phyloP scores from a whole-genome alignment of 1,140 invertebrate species.

The Solenopsis fugax region DNA sequence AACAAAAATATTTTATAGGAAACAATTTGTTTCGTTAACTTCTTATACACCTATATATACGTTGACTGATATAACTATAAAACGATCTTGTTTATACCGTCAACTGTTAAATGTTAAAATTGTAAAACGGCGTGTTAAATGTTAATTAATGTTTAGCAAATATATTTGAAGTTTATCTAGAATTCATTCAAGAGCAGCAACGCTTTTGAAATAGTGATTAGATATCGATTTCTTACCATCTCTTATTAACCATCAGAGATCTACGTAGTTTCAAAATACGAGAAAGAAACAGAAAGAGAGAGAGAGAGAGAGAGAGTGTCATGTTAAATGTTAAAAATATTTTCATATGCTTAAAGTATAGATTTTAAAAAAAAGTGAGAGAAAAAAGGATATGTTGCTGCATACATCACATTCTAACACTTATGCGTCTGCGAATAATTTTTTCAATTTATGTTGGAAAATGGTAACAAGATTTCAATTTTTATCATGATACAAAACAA shows the following conservation, averaged over 20 bases:
- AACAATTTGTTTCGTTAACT: background rate
- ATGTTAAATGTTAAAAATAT: constrained; percentile 31
- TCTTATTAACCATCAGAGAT: constrained; percentile 16
- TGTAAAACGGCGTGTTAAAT: background rate
- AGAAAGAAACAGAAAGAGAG: background rate
- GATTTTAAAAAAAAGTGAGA: background rate
- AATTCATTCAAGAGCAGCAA: constrained; percentile 9
- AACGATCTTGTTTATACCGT: background rate
- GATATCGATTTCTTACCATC: background rate
- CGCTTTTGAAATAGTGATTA: constrained; percentile 6
- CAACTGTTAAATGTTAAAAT: too few relatives aligned
- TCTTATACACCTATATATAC: background rate
- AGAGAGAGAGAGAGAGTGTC: background rate
- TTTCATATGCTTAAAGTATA: constrained; percentile 5
- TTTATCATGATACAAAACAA: constrained; percentile 25
- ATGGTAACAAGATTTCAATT: background rate
- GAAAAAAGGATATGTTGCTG: background rate
- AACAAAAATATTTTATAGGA: background rate
- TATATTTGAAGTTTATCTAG: background rate
- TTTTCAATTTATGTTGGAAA: constrained; percentile 23
- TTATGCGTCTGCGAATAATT: background rate
- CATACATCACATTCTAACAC: background rate
- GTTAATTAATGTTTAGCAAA: constrained; percentile 37
- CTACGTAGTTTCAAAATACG: background rate
- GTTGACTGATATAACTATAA: constrained; percentile 32